These are phyloP conservation scores for Calliopum simillimum DNA, from an alignment of 2,888 invertebrate species.

Conservation along the genomic window DNA sequence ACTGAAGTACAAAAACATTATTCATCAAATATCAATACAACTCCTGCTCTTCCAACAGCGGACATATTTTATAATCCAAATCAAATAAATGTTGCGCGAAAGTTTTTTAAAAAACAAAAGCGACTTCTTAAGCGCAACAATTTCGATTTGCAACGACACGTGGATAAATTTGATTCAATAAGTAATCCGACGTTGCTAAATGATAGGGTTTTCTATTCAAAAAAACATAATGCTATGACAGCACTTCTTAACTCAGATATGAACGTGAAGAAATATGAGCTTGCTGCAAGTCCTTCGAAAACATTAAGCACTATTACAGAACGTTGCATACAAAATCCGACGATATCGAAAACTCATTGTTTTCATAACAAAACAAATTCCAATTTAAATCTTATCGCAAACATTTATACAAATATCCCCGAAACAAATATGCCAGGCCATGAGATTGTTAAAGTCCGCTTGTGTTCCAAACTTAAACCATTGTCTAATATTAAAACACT, in stretches of 20 bases:
- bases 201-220: conserved; percentile 64
- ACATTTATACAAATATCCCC: conserved; percentile 75
- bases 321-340: not conserved
- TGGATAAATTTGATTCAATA: conserved; percentile 69
- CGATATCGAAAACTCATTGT: not conserved
- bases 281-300: not conserved
- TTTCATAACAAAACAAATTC: not conserved
- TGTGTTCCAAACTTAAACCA: conserved; percentile 31
- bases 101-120: conserved; percentile 90
- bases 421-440: conserved; percentile 74
- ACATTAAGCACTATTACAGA: not conserved
- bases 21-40: conserved; percentile 70
- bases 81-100: conserved; percentile 92
- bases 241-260: conserved; percentile 79
- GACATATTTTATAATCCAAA: conserved; percentile 93
- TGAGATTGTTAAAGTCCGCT: conserved; percentile 67
- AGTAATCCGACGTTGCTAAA: conserved; percentile 71
- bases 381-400: conserved; percentile 67
- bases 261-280: conserved; percentile 76
- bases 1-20: conserved; percentile 63
- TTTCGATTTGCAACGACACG: conserved; percentile 70
- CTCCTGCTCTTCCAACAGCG: conserved; percentile 70
- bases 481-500: conserved; percentile 57
- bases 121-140: conserved; percentile 80
- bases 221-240: conserved; percentile 63